Conservation (phyloP, 2,888 invertebrate genomes). For the Tillus elongatus region DNA sequence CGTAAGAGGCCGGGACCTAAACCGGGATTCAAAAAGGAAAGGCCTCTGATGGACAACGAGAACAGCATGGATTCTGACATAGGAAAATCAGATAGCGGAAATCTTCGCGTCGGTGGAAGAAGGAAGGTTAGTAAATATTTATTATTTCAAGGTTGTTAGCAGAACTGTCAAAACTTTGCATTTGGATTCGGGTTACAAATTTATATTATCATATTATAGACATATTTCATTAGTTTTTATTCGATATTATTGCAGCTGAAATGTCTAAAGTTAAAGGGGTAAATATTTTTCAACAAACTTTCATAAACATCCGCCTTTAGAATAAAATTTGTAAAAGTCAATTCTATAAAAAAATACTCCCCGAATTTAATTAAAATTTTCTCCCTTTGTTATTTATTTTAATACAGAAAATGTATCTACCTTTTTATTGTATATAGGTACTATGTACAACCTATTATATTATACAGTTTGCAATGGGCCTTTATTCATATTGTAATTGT, state of each 20-base stretch:
- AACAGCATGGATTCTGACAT: slow-evolving; percentile 28
- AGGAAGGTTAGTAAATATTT: slow-evolving; percentile 42
- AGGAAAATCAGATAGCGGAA: slow-evolving; percentile 25
- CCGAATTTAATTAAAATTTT: too few species aligned
- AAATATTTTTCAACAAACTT: neutral
- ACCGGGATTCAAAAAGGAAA: slow-evolving; percentile 11
- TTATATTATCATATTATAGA: too few species aligned
- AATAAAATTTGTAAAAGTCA: too few species aligned
- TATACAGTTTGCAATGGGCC: too few species aligned
- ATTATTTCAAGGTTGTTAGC: too few species aligned
- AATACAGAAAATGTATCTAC: too few species aligned
- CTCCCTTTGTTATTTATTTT: too few species aligned
- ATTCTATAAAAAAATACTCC: neutral
- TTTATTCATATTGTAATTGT: too few species aligned
- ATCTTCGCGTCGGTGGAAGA: slow-evolving; percentile 49
- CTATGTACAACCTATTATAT: too few species aligned
- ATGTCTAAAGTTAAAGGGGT: slow-evolving; percentile 4
- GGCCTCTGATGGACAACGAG: slow-evolving; percentile 16
- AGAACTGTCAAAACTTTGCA: slow-evolving; percentile 13
- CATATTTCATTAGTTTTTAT: too few species aligned
- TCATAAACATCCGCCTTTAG: neutral
- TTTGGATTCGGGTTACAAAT: too few species aligned
- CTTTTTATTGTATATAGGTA: too few species aligned
- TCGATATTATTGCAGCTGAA: neutral
- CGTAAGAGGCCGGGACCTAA: slow-evolving; percentile 23